Conservation (phyloP, 92 coral and sea anemone genomes). For the Zoanthus sansibaricus region DNA sequence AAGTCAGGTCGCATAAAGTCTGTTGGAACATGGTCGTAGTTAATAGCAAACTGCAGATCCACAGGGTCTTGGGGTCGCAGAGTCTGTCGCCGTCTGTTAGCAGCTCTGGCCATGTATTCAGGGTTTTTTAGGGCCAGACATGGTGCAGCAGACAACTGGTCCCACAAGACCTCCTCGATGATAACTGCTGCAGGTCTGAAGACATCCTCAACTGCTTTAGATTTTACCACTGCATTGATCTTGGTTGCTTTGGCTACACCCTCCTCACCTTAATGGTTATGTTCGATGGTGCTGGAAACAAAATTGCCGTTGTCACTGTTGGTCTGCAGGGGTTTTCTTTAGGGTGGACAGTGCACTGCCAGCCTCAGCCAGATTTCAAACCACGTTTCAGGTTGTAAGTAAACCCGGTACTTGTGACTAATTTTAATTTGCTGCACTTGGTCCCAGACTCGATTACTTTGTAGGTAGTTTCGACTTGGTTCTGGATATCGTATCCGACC, state of each 20-base stretch:
- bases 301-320: background rate
- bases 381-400: background rate
- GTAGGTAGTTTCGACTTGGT: too few relatives aligned
- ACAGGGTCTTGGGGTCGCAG: background rate
- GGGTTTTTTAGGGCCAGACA: background rate
- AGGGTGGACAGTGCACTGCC: constrained; percentile 34
- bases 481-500: too few relatives aligned
- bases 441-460: background rate
- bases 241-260: background rate
- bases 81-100: background rate
- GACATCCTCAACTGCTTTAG: background rate
- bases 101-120: background rate
- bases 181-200: background rate
- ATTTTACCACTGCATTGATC: background rate
- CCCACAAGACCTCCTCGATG: constrained; percentile 2
- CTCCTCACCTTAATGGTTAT: constrained; percentile 7
- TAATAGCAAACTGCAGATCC: background rate
- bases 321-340: background rate
- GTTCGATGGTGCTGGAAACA: background rate
- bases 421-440: constrained; percentile 1
- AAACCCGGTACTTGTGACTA: constrained; percentile 19
- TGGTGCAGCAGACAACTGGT: background rate
- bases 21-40: background rate
- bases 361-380: background rate
- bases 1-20: background rate